Base-by-base conservation (phyloP, 2,113 vertebrate species). In the Bathybates hornii region DNA sequence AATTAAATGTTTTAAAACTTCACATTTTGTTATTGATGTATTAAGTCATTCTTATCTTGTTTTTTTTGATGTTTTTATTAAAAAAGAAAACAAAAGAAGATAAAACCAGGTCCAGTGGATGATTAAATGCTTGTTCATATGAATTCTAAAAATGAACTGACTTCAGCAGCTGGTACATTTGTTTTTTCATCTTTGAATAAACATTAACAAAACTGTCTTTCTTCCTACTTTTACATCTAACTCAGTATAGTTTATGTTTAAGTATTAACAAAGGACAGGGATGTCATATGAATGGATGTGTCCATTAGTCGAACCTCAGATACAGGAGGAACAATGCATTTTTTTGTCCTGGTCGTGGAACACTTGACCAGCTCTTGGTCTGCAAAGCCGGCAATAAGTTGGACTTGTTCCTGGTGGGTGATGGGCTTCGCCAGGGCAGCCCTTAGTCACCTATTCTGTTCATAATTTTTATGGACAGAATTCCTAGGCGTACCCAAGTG, bases 331-430 rank as follows among this genome's bases (percentile, higher is more conserved):
- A 19, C 17, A 52, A 52, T 53, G 19, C 52, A 53, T 53, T 21
- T 53, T 53, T n/a, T 21, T 53, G 0, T 53, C 52, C 19, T 53
- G 0, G 52, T 21, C 19, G 2, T 53, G 9, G 52, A 53, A 53
- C 19, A 53, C 19, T 6, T 53, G 52, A 53, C 0, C 52, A 53
- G 52, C 19, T 53, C 52, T 53, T 53, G 52, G 0, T 53, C 52
- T 53, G 52, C 19, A 53, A 53, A 53, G 52, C 5, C 19, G 0
- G 50, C 5, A 53, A 21, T 53, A 53, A 21, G 52, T 53, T 53
- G 52, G 19, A 53, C 19, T 53, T 53, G 52, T 53, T 53, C 52
- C 9, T 53, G 52, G 52, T 21, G 52, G 52, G 52, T 53, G 19
- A 1, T 53, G 9, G 9, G 52, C 52, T 53, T 53, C 0, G 5